These are phyloP conservation scores for Notoglanidium macrostoma DNA, from an alignment of 2,797 vertebrate genomes.

Conservation along the genomic window DNA sequence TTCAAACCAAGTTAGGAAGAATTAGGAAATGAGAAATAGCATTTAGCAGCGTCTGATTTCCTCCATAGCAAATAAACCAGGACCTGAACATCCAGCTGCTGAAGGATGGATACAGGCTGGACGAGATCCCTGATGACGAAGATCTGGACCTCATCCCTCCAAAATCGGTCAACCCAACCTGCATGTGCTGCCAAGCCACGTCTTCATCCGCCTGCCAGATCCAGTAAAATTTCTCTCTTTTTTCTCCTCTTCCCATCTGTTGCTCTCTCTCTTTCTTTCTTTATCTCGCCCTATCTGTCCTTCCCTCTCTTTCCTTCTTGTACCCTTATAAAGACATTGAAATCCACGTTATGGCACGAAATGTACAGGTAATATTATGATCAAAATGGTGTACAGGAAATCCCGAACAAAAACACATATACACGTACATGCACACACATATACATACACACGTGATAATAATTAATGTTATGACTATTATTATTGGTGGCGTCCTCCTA, in stretches of 20 bases:
- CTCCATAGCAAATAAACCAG: constrained; percentile 95
- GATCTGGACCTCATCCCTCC: constrained; percentile 96
- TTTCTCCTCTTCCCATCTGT: not conserved
- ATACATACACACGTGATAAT: constrained; percentile 48
- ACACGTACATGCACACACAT: constrained; percentile 24
- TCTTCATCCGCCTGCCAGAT: constrained; percentile 96
- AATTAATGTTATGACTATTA: constrained; percentile 58
- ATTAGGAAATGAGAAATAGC: not conserved
- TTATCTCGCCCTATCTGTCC: not conserved
- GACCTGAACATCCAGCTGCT: constrained; percentile 98
- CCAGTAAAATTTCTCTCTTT: constrained; percentile 78
- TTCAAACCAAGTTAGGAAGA: not conserved
- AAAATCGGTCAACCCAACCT: constrained; percentile 94
- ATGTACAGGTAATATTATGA: constrained; percentile 57
- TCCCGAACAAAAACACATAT: constrained; percentile 32
- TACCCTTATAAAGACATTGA: constrained; percentile 45
- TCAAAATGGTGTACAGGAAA: constrained; percentile 48
- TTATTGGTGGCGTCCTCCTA: constrained; percentile 96
- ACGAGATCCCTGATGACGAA: constrained; percentile 95
- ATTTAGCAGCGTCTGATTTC: not conserved
- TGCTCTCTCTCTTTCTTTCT: not conserved
- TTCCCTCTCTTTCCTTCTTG: not conserved
- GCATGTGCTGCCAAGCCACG: constrained; percentile 98
- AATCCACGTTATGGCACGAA: constrained; percentile 52
- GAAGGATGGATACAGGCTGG: constrained; percentile 95